Evolutionary conservation across 1,140 invertebrate genomes (phyloP), one percentile per base, ranked within the genome.

Genomic region (Trypoxylus dichotomus): DNA sequence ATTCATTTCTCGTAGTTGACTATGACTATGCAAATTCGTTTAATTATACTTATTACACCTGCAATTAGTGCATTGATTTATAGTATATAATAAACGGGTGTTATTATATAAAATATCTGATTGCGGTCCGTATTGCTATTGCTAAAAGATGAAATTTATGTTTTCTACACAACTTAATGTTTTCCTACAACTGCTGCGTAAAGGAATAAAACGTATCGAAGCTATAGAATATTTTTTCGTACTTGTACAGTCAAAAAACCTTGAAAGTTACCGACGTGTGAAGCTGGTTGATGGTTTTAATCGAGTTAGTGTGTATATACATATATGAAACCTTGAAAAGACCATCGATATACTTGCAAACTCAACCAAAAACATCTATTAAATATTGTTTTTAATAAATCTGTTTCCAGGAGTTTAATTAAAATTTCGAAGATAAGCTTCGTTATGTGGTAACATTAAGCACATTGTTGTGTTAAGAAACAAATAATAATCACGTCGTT

Each of bases 1-100:
- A 74, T 74, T 74, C 72, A 74, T 74, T 74, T 74, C 72, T 74
- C 72, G 72, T 74, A 74, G 60, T 74, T 42, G 41, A 74, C 72
- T 74, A 74, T 74, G 72, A 74, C 32, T 74, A 74, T 74, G 72
- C 41, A 74, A 74, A 74, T 74, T 74, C 72, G 41, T 15, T 74
- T 74, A 74, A 74, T 74, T n/a, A 74, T 74, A 74, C 72, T 37
- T 21, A 74, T 74, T 74, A 74, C 41, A 74, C 72, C 37, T 74
- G 72, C 72, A 74, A 74, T 74, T 74, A 74, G 37, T 74, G 27
- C 72, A 41, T 74, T 74, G 72, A 74, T 74, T 74, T 74, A 74
- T 74, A 21, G 72, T 41, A 37, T 37, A 74, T 74, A 74, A 74
- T 74, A 74, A 74, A 43, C 60, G 60, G 27, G 27, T 29, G 27